Conservation (phyloP, 2,797 vertebrate species). For the Linurgus olivaceus region DNA sequence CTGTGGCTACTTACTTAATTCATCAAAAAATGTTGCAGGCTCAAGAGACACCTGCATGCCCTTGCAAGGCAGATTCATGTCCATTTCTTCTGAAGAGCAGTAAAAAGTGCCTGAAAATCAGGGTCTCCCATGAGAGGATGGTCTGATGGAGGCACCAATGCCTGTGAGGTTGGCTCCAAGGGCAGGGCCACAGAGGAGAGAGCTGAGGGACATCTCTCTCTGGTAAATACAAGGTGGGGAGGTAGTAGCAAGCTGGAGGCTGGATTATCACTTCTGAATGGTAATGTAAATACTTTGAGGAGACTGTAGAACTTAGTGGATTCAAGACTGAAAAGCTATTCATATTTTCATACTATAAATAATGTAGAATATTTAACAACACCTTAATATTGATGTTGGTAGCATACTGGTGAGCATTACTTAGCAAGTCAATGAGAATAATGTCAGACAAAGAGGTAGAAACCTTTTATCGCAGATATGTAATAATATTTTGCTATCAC, state of each 20-base stretch:
- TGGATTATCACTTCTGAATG: background rate
- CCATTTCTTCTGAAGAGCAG: background rate
- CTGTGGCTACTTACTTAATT: background rate
- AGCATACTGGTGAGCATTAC: background rate
- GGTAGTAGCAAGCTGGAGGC: background rate
- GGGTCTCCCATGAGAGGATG: fast-evolving
- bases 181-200: background rate
- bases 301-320: background rate
- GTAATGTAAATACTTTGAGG: background rate
- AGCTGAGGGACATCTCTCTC: background rate
- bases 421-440: conserved; percentile 61
- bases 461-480: conserved; percentile 29
- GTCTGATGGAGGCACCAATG: background rate
- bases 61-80: background rate
- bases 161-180: background rate
- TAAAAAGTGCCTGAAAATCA: background rate
- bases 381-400: conserved; percentile 57
- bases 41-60: background rate
- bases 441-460: conserved; percentile 47
- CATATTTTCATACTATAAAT: conserved; percentile 48
- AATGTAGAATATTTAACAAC: conserved; percentile 55
- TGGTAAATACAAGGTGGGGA: background rate
- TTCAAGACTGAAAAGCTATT: conserved; percentile 5
- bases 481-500: conserved; percentile 16
- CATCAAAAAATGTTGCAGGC: background rate